phyloP scores from a whole-genome alignment of 2,888 invertebrate genomes.

The Chrysodeixis includens region DNA sequence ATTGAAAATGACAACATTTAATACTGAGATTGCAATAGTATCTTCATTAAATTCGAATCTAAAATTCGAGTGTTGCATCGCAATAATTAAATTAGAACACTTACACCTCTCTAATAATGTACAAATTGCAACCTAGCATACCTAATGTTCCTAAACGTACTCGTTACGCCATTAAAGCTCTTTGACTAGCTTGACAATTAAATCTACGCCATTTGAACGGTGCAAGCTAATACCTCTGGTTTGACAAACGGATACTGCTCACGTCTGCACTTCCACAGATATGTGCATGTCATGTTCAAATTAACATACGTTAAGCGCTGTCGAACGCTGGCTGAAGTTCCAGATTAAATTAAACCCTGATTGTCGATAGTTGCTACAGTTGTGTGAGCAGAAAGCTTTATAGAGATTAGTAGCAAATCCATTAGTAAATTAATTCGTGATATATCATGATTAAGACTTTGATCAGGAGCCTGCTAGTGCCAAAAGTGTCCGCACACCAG shows the following conservation, averaged over 20 bases:
- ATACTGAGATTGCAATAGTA: neutral
- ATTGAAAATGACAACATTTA: neutral
- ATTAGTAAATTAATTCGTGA: neutral
- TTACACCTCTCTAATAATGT: neutral
- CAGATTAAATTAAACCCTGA: conserved; percentile 46
- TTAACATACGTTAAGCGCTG: conserved; percentile 52
- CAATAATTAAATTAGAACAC: conserved; percentile 9
- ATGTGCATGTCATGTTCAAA: conserved; percentile 52
- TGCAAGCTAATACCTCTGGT: conserved; percentile 18
- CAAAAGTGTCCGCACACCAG: no score
- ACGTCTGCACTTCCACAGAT: conserved; percentile 47
- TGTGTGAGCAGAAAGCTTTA: conserved; percentile 11
- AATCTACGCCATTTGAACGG: conserved; percentile 22
- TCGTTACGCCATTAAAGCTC: conserved; percentile 23
- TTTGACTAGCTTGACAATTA: conserved; percentile 29
- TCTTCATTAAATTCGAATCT: conserved; percentile 10
- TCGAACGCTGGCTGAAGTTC: conserved; percentile 29
- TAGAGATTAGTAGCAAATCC: conserved; percentile 5
- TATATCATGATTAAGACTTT: no score
- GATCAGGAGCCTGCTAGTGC: no score
- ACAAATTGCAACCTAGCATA: conserved; percentile 8
- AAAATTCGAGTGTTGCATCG: neutral
- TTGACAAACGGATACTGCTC: conserved; percentile 43
- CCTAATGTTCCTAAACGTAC: conserved; percentile 20
- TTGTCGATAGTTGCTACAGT: conserved; percentile 22